These are phyloP conservation scores for Sialis fuliginosa DNA, from an alignment of 2,888 invertebrate species.

Conservation along the genomic window DNA sequence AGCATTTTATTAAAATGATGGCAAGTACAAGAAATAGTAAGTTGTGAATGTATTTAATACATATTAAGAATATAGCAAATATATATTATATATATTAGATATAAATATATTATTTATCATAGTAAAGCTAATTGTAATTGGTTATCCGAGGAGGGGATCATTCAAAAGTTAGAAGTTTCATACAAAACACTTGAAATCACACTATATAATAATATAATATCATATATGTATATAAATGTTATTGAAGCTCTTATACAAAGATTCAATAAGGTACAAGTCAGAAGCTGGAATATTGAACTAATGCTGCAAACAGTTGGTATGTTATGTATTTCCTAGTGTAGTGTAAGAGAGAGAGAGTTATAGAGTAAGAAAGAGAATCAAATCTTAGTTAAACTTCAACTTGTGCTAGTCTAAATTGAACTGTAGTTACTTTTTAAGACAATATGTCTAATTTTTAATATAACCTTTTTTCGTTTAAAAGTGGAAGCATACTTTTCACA, in stretches of 20 bases:
- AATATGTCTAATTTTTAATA: background rate
- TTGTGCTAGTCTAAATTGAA: background rate
- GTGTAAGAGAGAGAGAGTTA: background rate
- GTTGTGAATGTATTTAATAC: background rate
- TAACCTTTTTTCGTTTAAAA: background rate
- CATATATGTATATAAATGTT: background rate
- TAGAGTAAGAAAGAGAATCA: background rate
- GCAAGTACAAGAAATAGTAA: conserved; percentile 6
- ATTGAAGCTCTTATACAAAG: background rate
- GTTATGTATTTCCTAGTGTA: too few relatives aligned
- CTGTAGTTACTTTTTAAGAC: too few relatives aligned
- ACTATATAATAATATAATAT: background rate
- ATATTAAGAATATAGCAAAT: conserved; percentile 1
- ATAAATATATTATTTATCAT: background rate
- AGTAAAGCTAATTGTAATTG: background rate
- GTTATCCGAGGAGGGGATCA: conserved; percentile 1
- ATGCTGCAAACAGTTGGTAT: too few relatives aligned
- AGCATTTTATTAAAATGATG: conserved; percentile 6
- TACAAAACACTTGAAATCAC: background rate
- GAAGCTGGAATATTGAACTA: too few relatives aligned
- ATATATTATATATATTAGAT: background rate
- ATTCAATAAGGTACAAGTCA: too few relatives aligned
- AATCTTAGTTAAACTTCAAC: background rate
- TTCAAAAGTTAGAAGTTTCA: background rate
- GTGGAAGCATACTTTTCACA: conserved; percentile 2